A percentile compares a stretch with the other conserved stretches of the same genome.
phyloP scores from a whole-genome alignment of 2,888 invertebrate species.

The Auanema sp. region DNA sequence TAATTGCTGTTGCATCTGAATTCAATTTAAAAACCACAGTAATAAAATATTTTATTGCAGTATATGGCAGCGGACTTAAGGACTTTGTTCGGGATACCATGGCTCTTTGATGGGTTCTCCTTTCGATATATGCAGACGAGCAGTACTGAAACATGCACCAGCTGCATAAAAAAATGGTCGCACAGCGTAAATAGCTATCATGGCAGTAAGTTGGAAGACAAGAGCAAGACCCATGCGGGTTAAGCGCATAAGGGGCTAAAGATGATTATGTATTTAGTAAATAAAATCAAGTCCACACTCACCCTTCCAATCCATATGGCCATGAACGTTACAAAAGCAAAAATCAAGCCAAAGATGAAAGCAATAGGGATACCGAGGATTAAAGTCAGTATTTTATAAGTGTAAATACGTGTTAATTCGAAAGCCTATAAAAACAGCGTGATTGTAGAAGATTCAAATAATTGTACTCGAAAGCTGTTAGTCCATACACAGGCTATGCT shows the following conservation, averaged over 20 bases:
- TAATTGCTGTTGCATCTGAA: too few species aligned
- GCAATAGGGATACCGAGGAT: slow-evolving; percentile 40
- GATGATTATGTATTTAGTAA: neutral
- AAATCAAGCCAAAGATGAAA: slow-evolving; percentile 31
- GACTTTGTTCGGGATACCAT: slow-evolving; percentile 14
- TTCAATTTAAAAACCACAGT: too few species aligned
- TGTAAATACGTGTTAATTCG: slow-evolving; percentile 37
- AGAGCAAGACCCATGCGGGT: slow-evolving; percentile 27
- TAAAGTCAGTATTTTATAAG: slow-evolving; percentile 37
- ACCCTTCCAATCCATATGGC: slow-evolving; percentile 37
- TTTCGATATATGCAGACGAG: slow-evolving; percentile 28
- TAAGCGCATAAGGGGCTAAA: slow-evolving; percentile 30
- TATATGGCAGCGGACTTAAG: too few species aligned
- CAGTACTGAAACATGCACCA: slow-evolving; percentile 35
- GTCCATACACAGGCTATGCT: slow-evolving; percentile 44
- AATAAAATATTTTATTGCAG: too few species aligned
- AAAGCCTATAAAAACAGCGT: slow-evolving; percentile 25
- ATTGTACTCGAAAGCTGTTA: slow-evolving; percentile 28
- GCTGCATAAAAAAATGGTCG: slow-evolving; percentile 36
- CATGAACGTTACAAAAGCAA: slow-evolving; percentile 35
- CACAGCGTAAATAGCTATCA: slow-evolving; percentile 30
- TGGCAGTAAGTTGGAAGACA: slow-evolving; percentile 30
- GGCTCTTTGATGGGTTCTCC: slow-evolving; percentile 29
- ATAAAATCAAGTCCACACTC: neutral
- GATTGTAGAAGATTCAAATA: neutral